Percentiles rank a stretch among this genome's conserved stretches.
Conservation (phyloP, 2,113 vertebrate genomes). For the Geococcyx californianus region DNA sequence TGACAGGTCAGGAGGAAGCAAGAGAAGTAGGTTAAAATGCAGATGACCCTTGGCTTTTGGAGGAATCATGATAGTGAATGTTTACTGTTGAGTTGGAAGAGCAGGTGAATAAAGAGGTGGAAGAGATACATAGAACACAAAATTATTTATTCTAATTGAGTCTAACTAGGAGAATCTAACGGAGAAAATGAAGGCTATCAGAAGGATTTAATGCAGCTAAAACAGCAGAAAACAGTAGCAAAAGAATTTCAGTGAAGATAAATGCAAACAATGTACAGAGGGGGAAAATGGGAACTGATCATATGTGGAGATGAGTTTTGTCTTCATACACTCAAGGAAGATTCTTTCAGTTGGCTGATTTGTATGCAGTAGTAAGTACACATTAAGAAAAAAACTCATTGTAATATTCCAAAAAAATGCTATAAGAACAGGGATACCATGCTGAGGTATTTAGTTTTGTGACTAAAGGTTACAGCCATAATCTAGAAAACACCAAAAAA, state of each 20-base stretch:
- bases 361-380: neutral
- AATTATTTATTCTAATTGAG: neutral
- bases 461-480: neutral
- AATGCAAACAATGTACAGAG: neutral
- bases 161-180: neutral
- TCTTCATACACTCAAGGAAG: neutral
- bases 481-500: neutral
- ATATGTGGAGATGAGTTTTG: neutral
- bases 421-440: neutral
- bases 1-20: neutral
- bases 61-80: neutral
- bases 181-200: neutral
- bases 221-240: neutral
- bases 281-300: neutral
- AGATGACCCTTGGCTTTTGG: neutral
- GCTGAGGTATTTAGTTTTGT: neutral
- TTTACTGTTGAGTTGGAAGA: neutral
- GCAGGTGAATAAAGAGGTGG: neutral
- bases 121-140: neutral
- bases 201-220: neutral
- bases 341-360: neutral
- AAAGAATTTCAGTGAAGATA: neutral
- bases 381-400: neutral
- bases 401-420: neutral
- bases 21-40: conserved; percentile 22